Evolutionary conservation across 2,888 invertebrate genomes (phyloP), one percentile per base, ranked within the genome.

Genomic region (Drosophila kambysellisi): DNA sequence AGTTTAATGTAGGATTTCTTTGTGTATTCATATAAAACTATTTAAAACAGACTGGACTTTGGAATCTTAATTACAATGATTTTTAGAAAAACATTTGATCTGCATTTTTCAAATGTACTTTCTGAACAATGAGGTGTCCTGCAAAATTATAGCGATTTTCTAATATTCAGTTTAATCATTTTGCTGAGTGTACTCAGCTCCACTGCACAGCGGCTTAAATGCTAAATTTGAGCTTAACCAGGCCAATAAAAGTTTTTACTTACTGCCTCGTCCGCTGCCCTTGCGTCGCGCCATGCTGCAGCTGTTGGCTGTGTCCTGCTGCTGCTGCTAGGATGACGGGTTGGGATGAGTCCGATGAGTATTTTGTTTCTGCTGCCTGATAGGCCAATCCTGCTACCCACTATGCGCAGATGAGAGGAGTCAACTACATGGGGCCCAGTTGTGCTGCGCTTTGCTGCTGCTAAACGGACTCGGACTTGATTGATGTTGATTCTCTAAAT

Each of bases 251-350:
- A 20, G 32, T n/a, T 52, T 52, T 0, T 70, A 91, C 92, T 91
- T 86, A 91, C 91, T 91, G 81, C 91, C 91, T 88, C 91, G 87
- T 62, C 89, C 89, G 88, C 89, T 89, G 77, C 91, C 91, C 79
- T 83, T 91, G 80, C 91, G 91, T 74, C 91, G 82, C 66, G 91
- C 91, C 91, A 91, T 91, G 41, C 48, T 66, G 43, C 37, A 9
- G 52, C 17, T 53, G 50, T 50, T 35, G 25, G 15, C 12, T 37
- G 29, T 5, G 57, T 25, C 29, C 25, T 46, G 20, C 46, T 7
- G 41, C 41, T 43, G 39, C 39, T 43, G 43, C 43, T 20, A 20
- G 11, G 43, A 20, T 20, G 46, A 1, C 12, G 46, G 46, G 25
- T 4, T 46, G 25, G 29, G 46, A 46, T 37, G 35, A 29, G 12